Evolutionary conservation across 2,888 invertebrate species (phyloP).

Genomic region (Cecidostiba fungosa): DNA sequence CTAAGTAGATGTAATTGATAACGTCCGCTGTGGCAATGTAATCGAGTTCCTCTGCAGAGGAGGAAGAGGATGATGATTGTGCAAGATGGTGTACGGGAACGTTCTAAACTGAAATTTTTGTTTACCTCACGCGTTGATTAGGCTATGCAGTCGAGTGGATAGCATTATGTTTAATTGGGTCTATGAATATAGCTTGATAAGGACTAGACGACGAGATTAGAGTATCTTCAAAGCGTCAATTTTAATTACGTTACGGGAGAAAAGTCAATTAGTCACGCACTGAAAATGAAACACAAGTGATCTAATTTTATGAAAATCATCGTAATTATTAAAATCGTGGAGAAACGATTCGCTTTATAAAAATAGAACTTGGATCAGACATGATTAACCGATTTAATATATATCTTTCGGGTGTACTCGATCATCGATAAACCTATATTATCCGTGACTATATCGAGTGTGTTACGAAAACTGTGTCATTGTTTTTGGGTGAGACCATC

Average conservation of each 20-base stretch:
- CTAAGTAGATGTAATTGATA: neutral
- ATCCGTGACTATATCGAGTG: neutral
- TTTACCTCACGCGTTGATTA: neutral
- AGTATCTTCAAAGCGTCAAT: neutral
- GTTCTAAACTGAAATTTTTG: neutral
- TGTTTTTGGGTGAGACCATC: neutral
- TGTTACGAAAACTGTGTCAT: neutral
- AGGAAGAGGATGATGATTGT: neutral
- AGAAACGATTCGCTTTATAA: neutral
- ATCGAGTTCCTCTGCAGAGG: neutral
- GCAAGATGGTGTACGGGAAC: neutral
- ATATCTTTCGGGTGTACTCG: neutral
- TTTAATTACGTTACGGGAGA: neutral
- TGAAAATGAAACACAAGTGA: neutral
- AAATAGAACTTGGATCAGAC: neutral
- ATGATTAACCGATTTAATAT: neutral
- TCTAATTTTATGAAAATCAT: neutral
- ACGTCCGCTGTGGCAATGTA: neutral
- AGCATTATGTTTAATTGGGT: neutral
- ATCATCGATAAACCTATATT: neutral
- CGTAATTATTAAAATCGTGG: neutral
- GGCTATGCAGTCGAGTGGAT: neutral
- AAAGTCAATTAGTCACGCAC: constrained; percentile 2
- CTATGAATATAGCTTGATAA: neutral
- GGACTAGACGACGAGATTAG: no score